These are phyloP conservation scores for Aspidapion aeneum DNA, from an alignment of 2,888 invertebrate genomes.

Conservation along the genomic window DNA sequence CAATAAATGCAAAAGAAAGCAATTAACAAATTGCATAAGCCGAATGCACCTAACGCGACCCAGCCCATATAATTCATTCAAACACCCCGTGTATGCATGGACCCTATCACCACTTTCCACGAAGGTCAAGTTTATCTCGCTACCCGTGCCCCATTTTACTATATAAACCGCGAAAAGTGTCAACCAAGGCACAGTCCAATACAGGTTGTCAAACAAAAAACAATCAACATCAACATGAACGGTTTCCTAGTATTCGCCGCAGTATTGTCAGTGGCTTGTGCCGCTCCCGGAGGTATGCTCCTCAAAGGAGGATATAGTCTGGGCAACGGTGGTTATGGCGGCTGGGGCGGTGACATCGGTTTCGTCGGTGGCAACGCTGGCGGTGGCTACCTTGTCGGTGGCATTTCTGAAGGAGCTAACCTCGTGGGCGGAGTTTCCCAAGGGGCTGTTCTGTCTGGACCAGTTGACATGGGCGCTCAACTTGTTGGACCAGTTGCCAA, in stretches of 20 bases:
- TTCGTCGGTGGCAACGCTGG: not conserved
- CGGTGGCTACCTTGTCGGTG: not conserved
- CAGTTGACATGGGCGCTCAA: not conserved
- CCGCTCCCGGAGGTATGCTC: not conserved
- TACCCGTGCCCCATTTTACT: not conserved
- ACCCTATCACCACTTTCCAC: not conserved
- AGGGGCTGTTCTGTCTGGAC: not conserved
- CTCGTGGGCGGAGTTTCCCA: not conserved
- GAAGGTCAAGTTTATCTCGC: not conserved
- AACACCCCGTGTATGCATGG: too few species aligned
- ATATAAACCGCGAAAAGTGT: not conserved
- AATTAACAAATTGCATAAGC: not conserved
- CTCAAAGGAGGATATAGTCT: not conserved
- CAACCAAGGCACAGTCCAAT: not conserved
- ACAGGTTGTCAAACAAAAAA: not conserved
- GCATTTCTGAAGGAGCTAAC: not conserved
- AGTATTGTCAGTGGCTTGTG: not conserved
- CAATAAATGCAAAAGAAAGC: not conserved
- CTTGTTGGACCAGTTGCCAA: not conserved
- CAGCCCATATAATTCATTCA: not conserved
- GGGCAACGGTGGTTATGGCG: not conserved
- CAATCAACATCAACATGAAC: not conserved
- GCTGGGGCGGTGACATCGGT: not conserved
- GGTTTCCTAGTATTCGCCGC: not conserved
- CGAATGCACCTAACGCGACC: not conserved